phyloP scores from a whole-genome alignment of 2,113 vertebrate genomes.

The Marcusenius ussheri region DNA sequence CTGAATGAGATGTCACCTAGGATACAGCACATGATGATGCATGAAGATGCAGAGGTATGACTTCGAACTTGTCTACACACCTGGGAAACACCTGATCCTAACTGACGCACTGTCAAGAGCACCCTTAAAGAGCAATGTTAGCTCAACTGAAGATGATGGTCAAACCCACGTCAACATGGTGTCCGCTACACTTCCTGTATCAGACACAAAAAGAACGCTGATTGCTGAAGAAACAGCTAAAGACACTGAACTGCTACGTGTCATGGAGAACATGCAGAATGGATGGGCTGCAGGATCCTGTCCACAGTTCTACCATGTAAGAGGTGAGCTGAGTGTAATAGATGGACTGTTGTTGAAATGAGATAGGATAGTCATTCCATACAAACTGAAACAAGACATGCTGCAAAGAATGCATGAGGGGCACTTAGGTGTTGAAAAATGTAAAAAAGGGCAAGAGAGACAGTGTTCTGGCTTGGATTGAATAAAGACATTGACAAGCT shows the following conservation, averaged over 20 bases:
- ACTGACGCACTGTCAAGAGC: background rate
- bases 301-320: background rate
- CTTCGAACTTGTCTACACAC: background rate
- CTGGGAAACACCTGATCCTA: background rate
- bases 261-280: background rate
- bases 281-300: background rate
- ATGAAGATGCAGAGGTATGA: background rate
- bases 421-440: slow-evolving; percentile 26
- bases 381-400: background rate
- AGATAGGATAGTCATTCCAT: background rate
- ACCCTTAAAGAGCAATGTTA: background rate
- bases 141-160: background rate
- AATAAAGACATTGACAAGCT: slow-evolving; percentile 21
- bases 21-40: background rate
- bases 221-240: background rate
- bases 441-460: slow-evolving; percentile 20
- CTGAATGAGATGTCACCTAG: background rate
- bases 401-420: slow-evolving; percentile 22
- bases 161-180: background rate
- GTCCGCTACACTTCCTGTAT: background rate
- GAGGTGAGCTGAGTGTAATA: background rate
- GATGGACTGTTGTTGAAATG: background rate
- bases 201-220: background rate
- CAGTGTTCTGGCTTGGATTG: slow-evolving; percentile 1
- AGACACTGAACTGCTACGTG: background rate